Base-by-base conservation (phyloP, 2,113 vertebrate genomes). In the Cyprinodon tularosa region DNA sequence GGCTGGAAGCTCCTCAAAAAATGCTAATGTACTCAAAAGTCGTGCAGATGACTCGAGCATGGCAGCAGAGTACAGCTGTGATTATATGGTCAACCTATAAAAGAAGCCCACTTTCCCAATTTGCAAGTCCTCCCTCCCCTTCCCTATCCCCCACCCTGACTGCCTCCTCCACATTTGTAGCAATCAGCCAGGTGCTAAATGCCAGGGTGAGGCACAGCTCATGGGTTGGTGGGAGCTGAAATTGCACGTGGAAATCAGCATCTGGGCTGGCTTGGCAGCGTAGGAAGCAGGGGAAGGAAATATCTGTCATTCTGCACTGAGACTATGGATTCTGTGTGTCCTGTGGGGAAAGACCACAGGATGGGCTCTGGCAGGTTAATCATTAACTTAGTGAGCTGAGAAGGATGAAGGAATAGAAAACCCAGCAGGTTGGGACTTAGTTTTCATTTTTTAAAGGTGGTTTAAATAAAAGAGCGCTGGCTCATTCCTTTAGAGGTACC, bases 141-240 rank as follows among this genome's bases (percentile, higher is more conserved):
- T 78, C 62, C 80, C 78, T 68, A 78, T 9, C 50, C 66, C 64
- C 66, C 86, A 73, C 78, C 76, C 82, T 81, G 69, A 61, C 71
- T 72, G 68, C 71, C 84, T 20, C 87, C 78, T 78, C 83, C 84
- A 72, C 80, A 76, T 68, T 83, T 79, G 77, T 87, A 90, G 89
- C 92, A 93, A 93, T 94, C 92, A 92, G 91, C 88, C 93, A 95
- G 93, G 93, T 95, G 93, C 90, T 92, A 92, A 93, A 94, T 91
- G 91, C 78, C 78, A 77, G 81, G 83, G 87, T 87, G 91, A 93
- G 89, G 77, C 85, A 83, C 74, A 62, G 79, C 83, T 85, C 84
- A 81, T 84, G 79, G 84, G 74, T 80, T 77, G 76, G 78, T 76
- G 81, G 71, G 60, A 66, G 59, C 38, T 89, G 86, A 78, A 85